Base-by-base conservation (phyloP, 2,113 vertebrate genomes). In the Rhizomys pruinosus region DNA sequence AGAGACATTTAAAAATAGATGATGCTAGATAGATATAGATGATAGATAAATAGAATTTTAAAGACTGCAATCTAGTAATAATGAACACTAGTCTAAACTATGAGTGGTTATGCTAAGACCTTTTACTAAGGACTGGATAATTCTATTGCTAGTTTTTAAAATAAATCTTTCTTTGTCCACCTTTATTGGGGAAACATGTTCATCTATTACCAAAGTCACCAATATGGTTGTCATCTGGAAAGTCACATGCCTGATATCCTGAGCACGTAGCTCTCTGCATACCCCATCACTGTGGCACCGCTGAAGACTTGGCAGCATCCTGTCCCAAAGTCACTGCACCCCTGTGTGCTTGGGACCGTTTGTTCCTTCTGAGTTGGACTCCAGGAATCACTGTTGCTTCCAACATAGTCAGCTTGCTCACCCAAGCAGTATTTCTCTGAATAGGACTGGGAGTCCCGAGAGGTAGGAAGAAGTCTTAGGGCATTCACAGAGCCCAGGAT, bases 351-450 rank as follows among this genome's bases (percentile, higher is more conserved):
- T 8, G 68, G 77, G 85, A 32, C 77, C 72, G 34, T 80, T 63
- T 77, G 66, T 39, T 78, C 79, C 71, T 82, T 71, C 64, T 6
- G 47, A 92, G 76, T 73, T 69, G 34, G 79, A 95, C 61, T 68
- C 66, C 16, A 88, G n/a, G 32, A 72, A 92, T 55, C 39, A n/a
- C 6, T 80, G 39, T 12, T 19, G 25, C 71, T 92, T 84, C 84
- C 84, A 64, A 89, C 37, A 84, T 7, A 91, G 66, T 61, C 39
- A 37, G 39, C 82, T 63, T 91, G 92, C 84, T 90, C 68, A 32
- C 52, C 47, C 44, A 47, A 77, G 91, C 8, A 0, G 77, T 37
- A 11, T 42, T 85, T 92, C 92, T 91, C 47, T n/a, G 78, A 94
- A 85, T 19, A 82, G 86, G 20, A 2, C 34, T 72, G 74, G 37